These are phyloP conservation scores for Triplophysa siluroides DNA, from an alignment of 2,113 vertebrate genomes.

Conservation along the genomic window DNA sequence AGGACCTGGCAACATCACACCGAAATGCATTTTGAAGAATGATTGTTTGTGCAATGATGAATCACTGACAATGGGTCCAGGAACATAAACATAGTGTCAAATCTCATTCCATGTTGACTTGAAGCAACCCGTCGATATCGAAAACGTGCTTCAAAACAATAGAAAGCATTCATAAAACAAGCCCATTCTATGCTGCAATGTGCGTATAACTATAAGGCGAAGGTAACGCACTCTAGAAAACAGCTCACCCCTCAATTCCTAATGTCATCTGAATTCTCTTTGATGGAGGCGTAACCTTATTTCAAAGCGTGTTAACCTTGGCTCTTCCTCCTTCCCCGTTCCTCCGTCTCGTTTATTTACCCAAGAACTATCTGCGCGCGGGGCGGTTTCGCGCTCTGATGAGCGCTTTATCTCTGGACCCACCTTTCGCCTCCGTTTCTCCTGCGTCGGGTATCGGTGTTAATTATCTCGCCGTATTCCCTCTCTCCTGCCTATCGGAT, in stretches of 20 bases:
- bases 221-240: neutral
- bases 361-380: constrained; percentile 52
- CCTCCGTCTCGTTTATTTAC: constrained; percentile 65
- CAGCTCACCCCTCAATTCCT: constrained; percentile 32
- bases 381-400: constrained; percentile 60
- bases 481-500: constrained; percentile 63
- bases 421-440: constrained; percentile 72
- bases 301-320: constrained; percentile 69
- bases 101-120: too few relatives aligned
- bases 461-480: constrained; percentile 78
- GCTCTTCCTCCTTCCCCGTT: constrained; percentile 56
- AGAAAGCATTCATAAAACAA: neutral
- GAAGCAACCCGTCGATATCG: neutral
- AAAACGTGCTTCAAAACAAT: neutral
- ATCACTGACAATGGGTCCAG: too few relatives aligned
- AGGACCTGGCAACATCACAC: too few relatives aligned
- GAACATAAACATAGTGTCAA: too few relatives aligned
- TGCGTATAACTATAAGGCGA: constrained; percentile 9
- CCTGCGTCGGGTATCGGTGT: constrained; percentile 70
- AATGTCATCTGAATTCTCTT: constrained; percentile 58
- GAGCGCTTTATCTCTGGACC: constrained; percentile 75
- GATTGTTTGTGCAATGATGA: too few relatives aligned
- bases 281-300: constrained; percentile 67
- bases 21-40: too few relatives aligned
- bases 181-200: neutral